Percentiles rank a stretch among this genome's conserved stretches.
Conservation (phyloP, 2,797 vertebrate genomes). For the Acrossocheilus wenchowensis region DNA sequence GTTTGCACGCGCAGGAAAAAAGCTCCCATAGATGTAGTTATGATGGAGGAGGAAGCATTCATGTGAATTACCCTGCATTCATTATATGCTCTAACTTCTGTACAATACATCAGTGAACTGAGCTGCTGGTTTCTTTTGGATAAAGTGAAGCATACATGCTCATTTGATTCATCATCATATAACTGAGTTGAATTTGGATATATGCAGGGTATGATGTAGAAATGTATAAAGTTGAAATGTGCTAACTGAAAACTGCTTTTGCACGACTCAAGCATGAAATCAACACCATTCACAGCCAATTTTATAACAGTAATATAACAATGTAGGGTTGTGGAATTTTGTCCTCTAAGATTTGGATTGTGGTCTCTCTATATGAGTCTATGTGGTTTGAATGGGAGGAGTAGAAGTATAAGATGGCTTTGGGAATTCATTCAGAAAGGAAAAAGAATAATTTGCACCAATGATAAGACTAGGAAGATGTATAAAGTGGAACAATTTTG, state of each 20-base stretch:
- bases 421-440: background rate
- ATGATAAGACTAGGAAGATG: background rate
- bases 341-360: background rate
- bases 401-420: background rate
- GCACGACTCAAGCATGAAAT: background rate
- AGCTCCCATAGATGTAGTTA: conserved; percentile 23
- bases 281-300: background rate
- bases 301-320: background rate
- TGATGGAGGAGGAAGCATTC: conserved; percentile 23
- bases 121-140: background rate
- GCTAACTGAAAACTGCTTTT: background rate
- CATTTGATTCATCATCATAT: background rate
- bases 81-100: conserved; percentile 1
- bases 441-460: background rate
- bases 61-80: background rate
- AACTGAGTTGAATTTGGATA: background rate
- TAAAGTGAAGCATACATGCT: background rate
- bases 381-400: background rate
- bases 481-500: background rate
- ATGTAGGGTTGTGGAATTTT: background rate
- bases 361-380: background rate
- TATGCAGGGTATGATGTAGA: background rate
- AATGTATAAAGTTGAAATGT: background rate
- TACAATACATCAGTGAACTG: background rate
- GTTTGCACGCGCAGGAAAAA: background rate